These are phyloP conservation scores for Scalopus aquaticus DNA, from an alignment of 2,113 vertebrate species.

Conservation along the genomic window DNA sequence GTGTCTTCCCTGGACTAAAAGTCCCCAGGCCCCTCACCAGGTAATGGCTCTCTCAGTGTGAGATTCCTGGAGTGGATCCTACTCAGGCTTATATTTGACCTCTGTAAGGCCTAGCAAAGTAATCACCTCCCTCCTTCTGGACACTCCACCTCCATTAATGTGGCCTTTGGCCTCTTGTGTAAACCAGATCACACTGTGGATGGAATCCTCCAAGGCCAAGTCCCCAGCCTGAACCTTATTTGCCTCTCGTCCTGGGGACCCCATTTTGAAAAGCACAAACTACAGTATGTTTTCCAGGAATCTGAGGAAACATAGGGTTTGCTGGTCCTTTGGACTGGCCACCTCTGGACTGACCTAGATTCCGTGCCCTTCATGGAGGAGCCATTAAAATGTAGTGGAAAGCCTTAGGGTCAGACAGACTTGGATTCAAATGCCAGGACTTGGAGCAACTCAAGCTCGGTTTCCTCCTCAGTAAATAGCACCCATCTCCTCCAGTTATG, in stretches of 20 bases:
- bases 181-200: not conserved
- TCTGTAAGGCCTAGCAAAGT: not conserved
- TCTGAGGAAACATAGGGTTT: not conserved
- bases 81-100: not conserved
- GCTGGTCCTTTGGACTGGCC: not conserved
- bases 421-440: not conserved
- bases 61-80: not conserved
- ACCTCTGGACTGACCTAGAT: not conserved
- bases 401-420: not conserved
- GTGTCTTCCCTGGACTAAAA: not conserved
- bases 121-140: not conserved
- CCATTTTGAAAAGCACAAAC: not conserved
- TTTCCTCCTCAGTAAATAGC: not conserved
- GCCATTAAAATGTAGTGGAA: accelerated
- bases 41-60: not conserved
- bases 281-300: not conserved
- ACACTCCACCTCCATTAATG: not conserved
- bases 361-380: not conserved
- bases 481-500: not conserved
- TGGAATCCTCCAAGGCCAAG: not conserved
- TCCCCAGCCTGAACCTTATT: not conserved
- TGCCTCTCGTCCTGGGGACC: not conserved
- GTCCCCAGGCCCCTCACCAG: not conserved
- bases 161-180: not conserved
- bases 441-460: not conserved